Conservation (phyloP, 2,113 vertebrate genomes). For the Jacana jacana region DNA sequence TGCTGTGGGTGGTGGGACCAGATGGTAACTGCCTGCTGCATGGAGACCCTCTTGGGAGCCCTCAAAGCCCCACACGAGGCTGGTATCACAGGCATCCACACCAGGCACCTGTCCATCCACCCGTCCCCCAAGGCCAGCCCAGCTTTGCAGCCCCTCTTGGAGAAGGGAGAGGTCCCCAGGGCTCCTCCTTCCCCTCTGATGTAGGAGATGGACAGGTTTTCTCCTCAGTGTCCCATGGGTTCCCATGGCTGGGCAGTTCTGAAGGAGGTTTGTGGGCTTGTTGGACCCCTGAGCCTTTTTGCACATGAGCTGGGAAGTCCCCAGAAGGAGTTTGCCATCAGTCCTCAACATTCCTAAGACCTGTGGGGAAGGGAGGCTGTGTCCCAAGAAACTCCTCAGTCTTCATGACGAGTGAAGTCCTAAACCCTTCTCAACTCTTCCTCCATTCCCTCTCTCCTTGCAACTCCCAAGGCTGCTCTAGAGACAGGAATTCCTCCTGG, state of each 20-base stretch:
- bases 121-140: neutral
- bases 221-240: neutral
- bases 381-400: neutral
- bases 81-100: fast-evolving
- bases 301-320: neutral
- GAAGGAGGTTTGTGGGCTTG: neutral
- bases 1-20: neutral
- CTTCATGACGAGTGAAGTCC: neutral
- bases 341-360: neutral
- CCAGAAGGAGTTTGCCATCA: neutral
- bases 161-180: neutral
- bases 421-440: neutral
- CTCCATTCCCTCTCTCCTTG: neutral
- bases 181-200: neutral
- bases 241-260: neutral
- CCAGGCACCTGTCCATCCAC: too few species aligned
- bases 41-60: neutral
- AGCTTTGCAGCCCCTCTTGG: neutral
- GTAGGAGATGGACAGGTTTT: fast-evolving
- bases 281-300: neutral
- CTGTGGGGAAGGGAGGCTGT: neutral
- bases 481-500: neutral
- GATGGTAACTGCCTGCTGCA: neutral
- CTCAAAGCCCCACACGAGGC: fast-evolving
- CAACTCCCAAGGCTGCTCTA: neutral